Conservation (phyloP, 2,113 vertebrate genomes). For the Apistogramma diplotaenia region DNA sequence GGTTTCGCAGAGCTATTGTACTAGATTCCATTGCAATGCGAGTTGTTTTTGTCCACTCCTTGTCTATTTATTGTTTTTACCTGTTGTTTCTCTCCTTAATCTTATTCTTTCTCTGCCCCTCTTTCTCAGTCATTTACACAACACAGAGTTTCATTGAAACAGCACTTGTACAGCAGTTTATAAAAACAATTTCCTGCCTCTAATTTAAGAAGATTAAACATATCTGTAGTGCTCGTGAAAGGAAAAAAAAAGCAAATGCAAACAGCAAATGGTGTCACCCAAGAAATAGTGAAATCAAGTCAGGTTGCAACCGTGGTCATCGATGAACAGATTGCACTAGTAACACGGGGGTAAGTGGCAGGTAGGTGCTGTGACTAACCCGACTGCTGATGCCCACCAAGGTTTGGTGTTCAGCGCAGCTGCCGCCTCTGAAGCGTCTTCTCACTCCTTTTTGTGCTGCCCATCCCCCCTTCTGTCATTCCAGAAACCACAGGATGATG, state of each 20-base stretch:
- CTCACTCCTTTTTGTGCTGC: conserved; percentile 43
- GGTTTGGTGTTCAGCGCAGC: conserved; percentile 48
- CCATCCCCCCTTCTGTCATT: conserved; percentile 44
- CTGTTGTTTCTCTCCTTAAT: conserved; percentile 25
- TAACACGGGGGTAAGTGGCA: conserved; percentile 65
- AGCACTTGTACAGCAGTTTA: background rate
- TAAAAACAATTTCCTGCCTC: background rate
- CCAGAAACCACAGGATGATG: conserved; percentile 87
- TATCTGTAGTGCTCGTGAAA: background rate
- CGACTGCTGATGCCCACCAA: conserved; percentile 36
- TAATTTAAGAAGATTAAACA: background rate
- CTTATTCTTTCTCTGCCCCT: background rate
- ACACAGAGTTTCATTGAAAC: background rate
- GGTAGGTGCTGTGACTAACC: conserved; percentile 74
- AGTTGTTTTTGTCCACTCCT: conserved; percentile 22
- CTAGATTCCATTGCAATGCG: background rate
- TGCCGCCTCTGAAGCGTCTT: background rate
- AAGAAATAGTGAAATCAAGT: conserved; percentile 80
- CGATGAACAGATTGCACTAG: conserved; percentile 72
- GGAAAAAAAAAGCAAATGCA: background rate
- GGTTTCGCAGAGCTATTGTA: conserved; percentile 7
- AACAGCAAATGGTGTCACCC: conserved; percentile 77
- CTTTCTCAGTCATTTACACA: background rate
- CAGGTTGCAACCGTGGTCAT: conserved; percentile 79
- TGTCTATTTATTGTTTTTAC: conserved; percentile 35